Percentiles rank a stretch among this genome's conserved stretches.
Conservation (phyloP, 1,140 invertebrate genomes). For the Anoplolepis gracilipes region DNA sequence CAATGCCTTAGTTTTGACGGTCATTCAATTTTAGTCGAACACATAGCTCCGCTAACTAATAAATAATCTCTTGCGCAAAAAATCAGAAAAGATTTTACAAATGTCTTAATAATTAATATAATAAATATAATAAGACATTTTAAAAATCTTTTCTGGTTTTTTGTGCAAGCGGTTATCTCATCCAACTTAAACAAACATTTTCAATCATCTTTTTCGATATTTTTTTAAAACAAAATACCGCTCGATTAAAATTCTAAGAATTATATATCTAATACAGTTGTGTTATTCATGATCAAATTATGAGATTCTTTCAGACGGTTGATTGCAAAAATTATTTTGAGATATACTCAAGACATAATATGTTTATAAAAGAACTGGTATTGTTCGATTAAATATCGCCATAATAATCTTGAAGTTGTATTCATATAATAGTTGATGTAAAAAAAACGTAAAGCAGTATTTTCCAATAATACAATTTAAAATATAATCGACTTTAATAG, state of each 20-base stretch:
- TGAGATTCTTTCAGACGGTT: not conserved
- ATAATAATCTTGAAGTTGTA: not conserved
- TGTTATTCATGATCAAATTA: not conserved
- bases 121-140: too few relatives aligned
- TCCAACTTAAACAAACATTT: too few relatives aligned
- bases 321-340: not conserved
- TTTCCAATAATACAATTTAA: too few relatives aligned
- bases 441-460: not conserved
- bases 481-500: not conserved
- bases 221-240: too few relatives aligned
- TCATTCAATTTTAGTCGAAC: not conserved
- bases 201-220: too few relatives aligned
- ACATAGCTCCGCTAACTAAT: not conserved
- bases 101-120: too few relatives aligned
- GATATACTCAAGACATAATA: not conserved
- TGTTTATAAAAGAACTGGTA: conserved; percentile 3
- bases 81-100: too few relatives aligned
- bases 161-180: too few relatives aligned
- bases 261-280: too few relatives aligned
- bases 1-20: not conserved
- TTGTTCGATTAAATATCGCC: not conserved
- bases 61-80: too few relatives aligned
- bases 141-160: too few relatives aligned
- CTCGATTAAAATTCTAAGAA: too few relatives aligned
- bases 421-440: not conserved